Percentiles rank a stretch among this genome's conserved stretches.
Conservation (phyloP, 2,888 invertebrate species). For the Andrena bucephala region DNA sequence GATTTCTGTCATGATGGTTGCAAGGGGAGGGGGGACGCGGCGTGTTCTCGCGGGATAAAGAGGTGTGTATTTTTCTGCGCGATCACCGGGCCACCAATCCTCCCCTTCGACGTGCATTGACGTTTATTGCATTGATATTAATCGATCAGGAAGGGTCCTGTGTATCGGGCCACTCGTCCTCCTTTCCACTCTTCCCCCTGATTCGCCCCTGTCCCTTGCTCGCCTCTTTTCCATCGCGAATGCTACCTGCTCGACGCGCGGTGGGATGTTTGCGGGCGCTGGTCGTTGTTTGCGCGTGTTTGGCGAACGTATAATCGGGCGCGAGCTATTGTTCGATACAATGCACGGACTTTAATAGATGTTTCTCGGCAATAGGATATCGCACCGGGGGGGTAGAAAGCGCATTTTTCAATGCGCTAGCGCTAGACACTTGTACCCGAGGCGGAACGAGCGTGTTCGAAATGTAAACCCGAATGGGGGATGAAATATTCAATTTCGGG, state of each 20-base stretch:
- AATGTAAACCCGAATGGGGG: conserved; percentile 17
- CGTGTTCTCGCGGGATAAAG: conserved; percentile 74
- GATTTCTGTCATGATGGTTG: conserved; percentile 18
- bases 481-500: conserved; percentile 38
- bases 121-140: conserved; percentile 84
- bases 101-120: conserved; percentile 71
- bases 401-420: conserved; percentile 38
- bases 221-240: conserved; percentile 8
- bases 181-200: neutral
- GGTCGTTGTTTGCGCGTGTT: conserved; percentile 52
- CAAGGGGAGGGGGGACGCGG: conserved; percentile 49
- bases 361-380: conserved; percentile 52
- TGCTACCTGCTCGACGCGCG: conserved; percentile 27
- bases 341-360: conserved; percentile 51
- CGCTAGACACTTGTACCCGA: conserved; percentile 36
- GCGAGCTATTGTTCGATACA: conserved; percentile 52
- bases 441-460: neutral
- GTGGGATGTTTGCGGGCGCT: conserved; percentile 41
- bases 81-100: conserved; percentile 55
- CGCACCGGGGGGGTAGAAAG: conserved; percentile 22
- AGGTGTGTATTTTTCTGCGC: conserved; percentile 73
- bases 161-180: conserved; percentile 51
- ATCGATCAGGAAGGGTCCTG: conserved; percentile 78
- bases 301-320: conserved; percentile 42
- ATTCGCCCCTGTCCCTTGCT: neutral